Percentiles rank a stretch among this genome's conserved stretches.
Evolutionary conservation across 2,888 invertebrate genomes (phyloP).

Genomic region (Eulithis prunata): DNA sequence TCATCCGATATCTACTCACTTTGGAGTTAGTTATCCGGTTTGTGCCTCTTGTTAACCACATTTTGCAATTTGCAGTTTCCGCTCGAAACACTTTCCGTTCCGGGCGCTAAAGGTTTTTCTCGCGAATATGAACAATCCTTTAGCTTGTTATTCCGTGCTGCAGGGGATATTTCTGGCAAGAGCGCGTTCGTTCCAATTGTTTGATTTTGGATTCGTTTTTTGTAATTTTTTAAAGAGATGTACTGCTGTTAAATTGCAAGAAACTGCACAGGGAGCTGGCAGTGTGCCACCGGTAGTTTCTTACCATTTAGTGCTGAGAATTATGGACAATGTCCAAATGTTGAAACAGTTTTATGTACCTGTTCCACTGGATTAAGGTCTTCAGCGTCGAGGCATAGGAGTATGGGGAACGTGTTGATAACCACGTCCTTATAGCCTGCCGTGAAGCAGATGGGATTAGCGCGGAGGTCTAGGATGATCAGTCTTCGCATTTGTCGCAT

Average conservation of each 20-base stretch:
- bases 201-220: conserved; percentile 16
- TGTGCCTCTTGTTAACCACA: conserved; percentile 31
- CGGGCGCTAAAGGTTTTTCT: conserved; percentile 25
- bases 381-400: conserved; percentile 63
- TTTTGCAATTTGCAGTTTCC: conserved; percentile 32
- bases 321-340: conserved; percentile 19
- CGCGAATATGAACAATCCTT: conserved; percentile 25
- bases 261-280: conserved; percentile 21
- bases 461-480: conserved; percentile 66
- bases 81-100: conserved; percentile 28
- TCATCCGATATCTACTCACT: conserved; percentile 16
- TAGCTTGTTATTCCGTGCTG: conserved; percentile 21
- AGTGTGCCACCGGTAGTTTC: conserved; percentile 18
- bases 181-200: conserved; percentile 15
- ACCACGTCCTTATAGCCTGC: conserved; percentile 68
- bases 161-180: conserved; percentile 13
- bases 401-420: conserved; percentile 64
- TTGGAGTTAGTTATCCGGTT: conserved; percentile 22
- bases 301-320: conserved; percentile 20
- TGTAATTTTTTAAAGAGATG: conserved; percentile 15
- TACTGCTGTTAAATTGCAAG: conserved; percentile 17
- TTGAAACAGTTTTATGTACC: conserved; percentile 45
- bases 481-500: conserved; percentile 68
- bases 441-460: conserved; percentile 68
- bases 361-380: conserved; percentile 66